Conservation (phyloP, 2,888 invertebrate genomes). For the Eulithis prunata region DNA sequence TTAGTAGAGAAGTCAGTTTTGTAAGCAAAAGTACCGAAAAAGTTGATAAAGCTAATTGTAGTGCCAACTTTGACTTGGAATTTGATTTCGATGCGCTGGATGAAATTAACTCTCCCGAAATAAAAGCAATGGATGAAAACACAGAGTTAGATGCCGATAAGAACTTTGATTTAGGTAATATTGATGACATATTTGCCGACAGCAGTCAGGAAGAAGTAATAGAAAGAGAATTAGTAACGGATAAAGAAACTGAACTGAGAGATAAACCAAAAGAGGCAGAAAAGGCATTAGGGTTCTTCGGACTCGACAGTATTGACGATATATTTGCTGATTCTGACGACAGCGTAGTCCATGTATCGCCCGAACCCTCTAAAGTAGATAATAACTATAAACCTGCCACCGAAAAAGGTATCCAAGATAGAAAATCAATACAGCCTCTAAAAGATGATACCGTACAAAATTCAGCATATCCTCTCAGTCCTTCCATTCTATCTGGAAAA, state of each 20-base stretch:
- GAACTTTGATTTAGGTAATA: constrained; percentile 75
- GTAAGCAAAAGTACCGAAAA: constrained; percentile 24
- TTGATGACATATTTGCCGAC: constrained; percentile 73
- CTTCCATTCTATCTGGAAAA: constrained; percentile 71
- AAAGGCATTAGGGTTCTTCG: constrained; percentile 67
- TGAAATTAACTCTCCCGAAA: constrained; percentile 37
- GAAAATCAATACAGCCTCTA: constrained; percentile 1
- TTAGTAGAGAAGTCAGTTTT: constrained; percentile 21
- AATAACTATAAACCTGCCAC: not conserved
- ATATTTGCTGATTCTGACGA: constrained; percentile 73
- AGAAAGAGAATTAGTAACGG: constrained; percentile 1
- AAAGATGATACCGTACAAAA: constrained; percentile 34
- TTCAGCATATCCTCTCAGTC: constrained; percentile 55
- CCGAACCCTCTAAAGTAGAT: constrained; percentile 40
- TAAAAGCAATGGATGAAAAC: constrained; percentile 30
- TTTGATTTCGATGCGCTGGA: constrained; percentile 54
- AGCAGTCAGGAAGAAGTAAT: constrained; percentile 41
- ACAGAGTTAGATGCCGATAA: constrained; percentile 44
- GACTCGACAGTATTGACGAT: constrained; percentile 77
- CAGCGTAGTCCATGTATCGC: constrained; percentile 41
- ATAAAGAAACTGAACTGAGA: constrained; percentile 4
- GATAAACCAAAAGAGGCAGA: constrained; percentile 41
- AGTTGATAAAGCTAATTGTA: constrained; percentile 39
- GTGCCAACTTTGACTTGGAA: constrained; percentile 48
- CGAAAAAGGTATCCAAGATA: constrained; percentile 5